Conservation (phyloP, 1,140 invertebrate species). For the Hycleus phaleratus region DNA sequence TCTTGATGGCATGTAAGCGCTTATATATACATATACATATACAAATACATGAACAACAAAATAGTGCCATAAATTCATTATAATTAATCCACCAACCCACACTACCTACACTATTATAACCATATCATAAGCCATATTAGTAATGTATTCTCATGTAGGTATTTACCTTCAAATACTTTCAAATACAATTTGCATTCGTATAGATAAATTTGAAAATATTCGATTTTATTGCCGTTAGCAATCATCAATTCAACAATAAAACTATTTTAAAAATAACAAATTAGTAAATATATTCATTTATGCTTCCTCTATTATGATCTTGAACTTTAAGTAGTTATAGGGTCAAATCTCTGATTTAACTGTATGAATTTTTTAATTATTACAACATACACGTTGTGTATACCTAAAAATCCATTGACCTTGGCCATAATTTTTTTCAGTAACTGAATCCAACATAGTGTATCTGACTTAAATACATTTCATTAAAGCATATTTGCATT, state of each 20-base stretch:
- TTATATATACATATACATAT: constrained; percentile 1
- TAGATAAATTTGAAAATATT: too few relatives aligned
- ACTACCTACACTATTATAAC: neutral
- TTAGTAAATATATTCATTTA: neutral
- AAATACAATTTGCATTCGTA: neutral
- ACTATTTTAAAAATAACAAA: too few relatives aligned
- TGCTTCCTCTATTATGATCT: constrained; percentile 7
- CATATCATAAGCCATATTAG: neutral
- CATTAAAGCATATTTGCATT: constrained; percentile 1
- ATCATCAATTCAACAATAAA: too few relatives aligned
- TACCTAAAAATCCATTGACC: constrained; percentile 4
- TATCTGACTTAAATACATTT: constrained; percentile 8
- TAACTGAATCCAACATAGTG: constrained; percentile 4
- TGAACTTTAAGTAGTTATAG: neutral
- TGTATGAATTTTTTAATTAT: neutral
- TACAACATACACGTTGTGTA: too few relatives aligned
- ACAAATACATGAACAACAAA: neutral
- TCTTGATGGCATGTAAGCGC: constrained; percentile 17
- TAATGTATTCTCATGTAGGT: neutral
- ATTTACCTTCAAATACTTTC: neutral
- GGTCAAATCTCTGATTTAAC: neutral
- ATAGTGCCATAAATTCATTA: neutral
- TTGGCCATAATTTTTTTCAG: constrained; percentile 1
- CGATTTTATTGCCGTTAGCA: too few relatives aligned
- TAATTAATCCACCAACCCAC: constrained; percentile 6